phyloP scores from a whole-genome alignment of 2,888 invertebrate species.

The Lasioglossum calceatum region DNA sequence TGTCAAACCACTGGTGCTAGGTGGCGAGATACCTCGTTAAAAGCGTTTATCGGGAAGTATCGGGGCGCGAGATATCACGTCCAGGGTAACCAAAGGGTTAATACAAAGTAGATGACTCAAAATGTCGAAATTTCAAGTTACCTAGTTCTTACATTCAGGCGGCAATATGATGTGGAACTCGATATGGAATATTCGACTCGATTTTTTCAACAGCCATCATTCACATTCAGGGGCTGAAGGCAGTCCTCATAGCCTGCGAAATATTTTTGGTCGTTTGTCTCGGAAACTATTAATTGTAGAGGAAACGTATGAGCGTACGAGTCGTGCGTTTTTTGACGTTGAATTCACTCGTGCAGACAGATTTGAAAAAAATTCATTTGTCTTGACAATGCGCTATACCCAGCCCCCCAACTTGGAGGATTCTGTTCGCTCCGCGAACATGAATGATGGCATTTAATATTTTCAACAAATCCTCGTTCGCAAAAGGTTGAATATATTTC shows the following conservation, averaged over 20 bases:
- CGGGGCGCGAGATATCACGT: too few species aligned
- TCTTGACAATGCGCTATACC: not conserved
- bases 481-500: not conserved
- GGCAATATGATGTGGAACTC: not conserved
- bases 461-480: not conserved
- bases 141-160: too few species aligned
- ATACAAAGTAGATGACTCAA: too few species aligned
- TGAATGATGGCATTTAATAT: not conserved
- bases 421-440: not conserved
- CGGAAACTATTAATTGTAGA: slow-evolving; percentile 7
- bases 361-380: slow-evolving; percentile 4
- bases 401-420: not conserved
- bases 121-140: too few species aligned
- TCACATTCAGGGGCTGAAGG: not conserved
- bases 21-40: too few species aligned
- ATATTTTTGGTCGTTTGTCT: slow-evolving; percentile 8
- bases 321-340: not conserved
- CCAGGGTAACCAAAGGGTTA: too few species aligned
- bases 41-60: too few species aligned
- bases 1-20: too few species aligned
- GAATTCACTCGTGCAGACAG: not conserved
- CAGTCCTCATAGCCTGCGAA: not conserved
- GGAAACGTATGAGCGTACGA: not conserved
- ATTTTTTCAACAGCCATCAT: not conserved
- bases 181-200: not conserved